Base-by-base conservation (phyloP, 1,140 invertebrate species). In the Diorhabda elongata region DNA sequence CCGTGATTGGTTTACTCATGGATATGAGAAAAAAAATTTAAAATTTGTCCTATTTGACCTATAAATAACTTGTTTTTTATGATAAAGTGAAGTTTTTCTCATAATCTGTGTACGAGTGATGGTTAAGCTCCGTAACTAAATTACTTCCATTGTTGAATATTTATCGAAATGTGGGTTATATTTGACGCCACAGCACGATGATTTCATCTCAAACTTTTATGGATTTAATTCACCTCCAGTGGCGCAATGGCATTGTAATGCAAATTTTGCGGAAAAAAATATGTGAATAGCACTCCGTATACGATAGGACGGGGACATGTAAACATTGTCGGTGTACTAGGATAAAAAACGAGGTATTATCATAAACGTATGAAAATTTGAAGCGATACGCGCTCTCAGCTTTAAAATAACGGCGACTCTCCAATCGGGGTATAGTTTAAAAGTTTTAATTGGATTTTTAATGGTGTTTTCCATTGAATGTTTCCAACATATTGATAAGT, bases 101-200 rank as follows among this genome's bases (percentile, higher is more conserved):
- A 26, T 1, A 26, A 26, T 26, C 26, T 26, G 26, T 26, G 26
- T 26, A 26, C 26, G 26, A 26, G 26, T 26, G 26, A 26, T 26
- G 26, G 26, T 26, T 52, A n/a, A 52, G 47, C 47, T 52, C 6
- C 3, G n/a, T 4, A 52, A 52, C 47, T 52, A 52, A 6, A 52
- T 52, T 9, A 52, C n/a, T 6, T 52, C n/a, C 47, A 8, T 52
- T 52, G 47, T 52, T 62, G 61, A 64, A 64, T 64, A 64, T 64
- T 64, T 57, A 64, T 64, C 47, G n/a, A 8, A 11, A 64, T 52
- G 63, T 64, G 63, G 63, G 63, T 64, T 64, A 64, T 52, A 52
- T 42, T 52, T 44, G 61, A 61, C 42, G 45, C 42, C 61, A 44
- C 61, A n/a, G 47, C 6, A 52, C 47, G 47, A 52, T 52, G 47